Conservation (phyloP, 2,888 invertebrate species). For the Hedychridium roseum region DNA sequence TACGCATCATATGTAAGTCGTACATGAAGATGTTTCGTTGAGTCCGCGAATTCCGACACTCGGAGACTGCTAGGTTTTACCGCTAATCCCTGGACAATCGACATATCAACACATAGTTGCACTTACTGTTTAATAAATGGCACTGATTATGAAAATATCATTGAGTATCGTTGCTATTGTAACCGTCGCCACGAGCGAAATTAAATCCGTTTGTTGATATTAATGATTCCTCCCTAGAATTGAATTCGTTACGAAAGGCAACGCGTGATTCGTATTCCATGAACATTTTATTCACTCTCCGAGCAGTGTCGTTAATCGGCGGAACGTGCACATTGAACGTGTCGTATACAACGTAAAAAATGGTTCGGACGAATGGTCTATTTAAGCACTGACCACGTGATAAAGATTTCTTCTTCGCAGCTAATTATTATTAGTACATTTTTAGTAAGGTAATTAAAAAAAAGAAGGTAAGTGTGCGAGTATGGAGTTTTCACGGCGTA, state of each 20-base stretch:
- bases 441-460: too few species aligned
- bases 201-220: constrained; percentile 37
- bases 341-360: too few species aligned
- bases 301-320: too few species aligned
- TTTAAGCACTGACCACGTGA: too few species aligned
- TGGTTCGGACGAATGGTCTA: too few species aligned
- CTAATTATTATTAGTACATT: too few species aligned
- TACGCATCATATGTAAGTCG: constrained; percentile 40
- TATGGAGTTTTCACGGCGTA: constrained; percentile 19
- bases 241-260: constrained; percentile 59
- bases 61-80: constrained; percentile 31
- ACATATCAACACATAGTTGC: constrained; percentile 39
- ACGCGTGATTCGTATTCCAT: constrained; percentile 55
- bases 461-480: constrained; percentile 33
- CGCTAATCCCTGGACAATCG: constrained; percentile 15
- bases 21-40: constrained; percentile 34
- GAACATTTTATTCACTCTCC: constrained; percentile 2
- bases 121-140: constrained; percentile 62
- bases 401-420: too few species aligned
- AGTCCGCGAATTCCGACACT: constrained; percentile 35
- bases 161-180: constrained; percentile 43
- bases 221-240: constrained; percentile 37
- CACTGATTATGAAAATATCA: constrained; percentile 56
- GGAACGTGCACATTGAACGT: too few species aligned
- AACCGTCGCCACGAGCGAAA: constrained; percentile 31